Evolutionary conservation across 2,113 vertebrate genomes (phyloP).

Genomic region (Amblyornis subalaris): DNA sequence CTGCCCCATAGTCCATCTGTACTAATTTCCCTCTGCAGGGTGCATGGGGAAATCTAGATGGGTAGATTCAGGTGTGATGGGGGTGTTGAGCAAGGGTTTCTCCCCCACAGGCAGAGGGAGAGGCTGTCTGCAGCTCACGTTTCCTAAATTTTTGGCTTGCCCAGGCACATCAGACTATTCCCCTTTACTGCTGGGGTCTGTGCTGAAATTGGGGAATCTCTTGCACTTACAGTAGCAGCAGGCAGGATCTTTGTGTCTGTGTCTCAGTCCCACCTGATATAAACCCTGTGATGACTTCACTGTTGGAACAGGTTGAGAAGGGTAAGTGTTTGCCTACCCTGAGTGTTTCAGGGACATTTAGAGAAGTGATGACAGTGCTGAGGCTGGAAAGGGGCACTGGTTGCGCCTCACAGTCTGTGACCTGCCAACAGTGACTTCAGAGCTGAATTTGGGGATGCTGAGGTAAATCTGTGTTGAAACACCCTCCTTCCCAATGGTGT

Average conservation of each 20-base stretch:
- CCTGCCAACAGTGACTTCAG: neutral
- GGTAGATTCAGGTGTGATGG: neutral
- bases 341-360: neutral
- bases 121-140: neutral
- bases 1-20: rapidly evolving
- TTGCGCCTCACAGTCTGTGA: neutral
- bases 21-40: neutral
- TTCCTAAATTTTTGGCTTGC: neutral
- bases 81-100: neutral
- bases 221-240: neutral
- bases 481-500: neutral
- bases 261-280: neutral
- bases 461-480: neutral
- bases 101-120: neutral
- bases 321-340: neutral
- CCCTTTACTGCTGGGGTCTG: neutral
- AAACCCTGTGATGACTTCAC: neutral
- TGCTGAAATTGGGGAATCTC: neutral
- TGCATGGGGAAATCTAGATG: neutral
- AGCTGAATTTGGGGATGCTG: neutral
- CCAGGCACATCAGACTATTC: neutral
- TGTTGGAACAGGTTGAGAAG: neutral
- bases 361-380: neutral
- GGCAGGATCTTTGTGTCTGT: neutral
- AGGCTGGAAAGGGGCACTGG: neutral